phyloP scores from a whole-genome alignment of 53 echinoderm and acorn worm species.

The Paracentrotus lividus region DNA sequence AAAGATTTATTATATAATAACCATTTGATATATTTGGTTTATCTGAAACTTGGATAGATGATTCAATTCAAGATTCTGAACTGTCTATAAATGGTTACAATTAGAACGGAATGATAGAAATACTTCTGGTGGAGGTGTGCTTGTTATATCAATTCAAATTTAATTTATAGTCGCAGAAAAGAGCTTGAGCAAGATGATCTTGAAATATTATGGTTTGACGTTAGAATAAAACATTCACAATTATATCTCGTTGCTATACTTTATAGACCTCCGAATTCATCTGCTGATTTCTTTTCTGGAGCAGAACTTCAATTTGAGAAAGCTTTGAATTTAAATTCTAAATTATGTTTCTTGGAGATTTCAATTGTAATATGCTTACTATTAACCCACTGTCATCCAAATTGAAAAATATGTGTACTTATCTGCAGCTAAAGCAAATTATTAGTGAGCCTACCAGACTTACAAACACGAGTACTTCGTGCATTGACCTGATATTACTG shows the following conservation, averaged over 20 bases:
- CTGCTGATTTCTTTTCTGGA: neutral
- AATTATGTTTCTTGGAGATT: neutral
- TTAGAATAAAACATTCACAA: neutral
- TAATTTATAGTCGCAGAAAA: neutral
- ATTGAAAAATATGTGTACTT: neutral
- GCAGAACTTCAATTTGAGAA: neutral
- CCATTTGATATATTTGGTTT: neutral
- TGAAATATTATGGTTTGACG: neutral
- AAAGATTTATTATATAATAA: neutral
- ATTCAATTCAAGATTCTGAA: neutral
- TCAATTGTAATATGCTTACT: neutral
- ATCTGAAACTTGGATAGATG: neutral
- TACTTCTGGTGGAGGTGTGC: slow-evolving; percentile 6
- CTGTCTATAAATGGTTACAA: neutral
- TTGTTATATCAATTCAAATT: slow-evolving; percentile 20
- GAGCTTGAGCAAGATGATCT: neutral
- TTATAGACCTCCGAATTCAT: neutral
- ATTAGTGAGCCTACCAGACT: neutral
- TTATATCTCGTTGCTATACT: neutral
- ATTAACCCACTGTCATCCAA: neutral
- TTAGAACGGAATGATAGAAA: neutral
- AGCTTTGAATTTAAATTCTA: neutral
- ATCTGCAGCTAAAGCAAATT: neutral
- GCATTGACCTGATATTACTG: neutral
- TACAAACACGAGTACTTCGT: neutral